Evolutionary conservation across 92 coral and sea anemone species (phyloP).

Genomic region (Siderastrea radians): DNA sequence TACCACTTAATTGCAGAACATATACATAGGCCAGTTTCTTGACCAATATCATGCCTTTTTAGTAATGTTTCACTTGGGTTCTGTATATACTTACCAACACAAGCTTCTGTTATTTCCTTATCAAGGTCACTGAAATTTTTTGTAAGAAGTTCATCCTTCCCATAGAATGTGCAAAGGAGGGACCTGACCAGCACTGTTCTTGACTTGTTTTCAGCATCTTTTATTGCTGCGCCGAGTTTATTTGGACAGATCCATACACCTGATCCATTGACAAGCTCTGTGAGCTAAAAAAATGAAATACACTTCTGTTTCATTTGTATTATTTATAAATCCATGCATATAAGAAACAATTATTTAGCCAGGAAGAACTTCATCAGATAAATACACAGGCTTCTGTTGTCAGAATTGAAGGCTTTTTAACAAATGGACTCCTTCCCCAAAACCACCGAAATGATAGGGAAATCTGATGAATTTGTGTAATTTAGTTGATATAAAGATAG

Average conservation of each 20-base stretch:
- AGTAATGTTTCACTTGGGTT: not conserved
- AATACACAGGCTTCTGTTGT: too few relatives aligned
- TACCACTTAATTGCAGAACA: not conserved
- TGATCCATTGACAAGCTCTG: slow-evolving; percentile 52
- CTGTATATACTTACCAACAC: slow-evolving; percentile 31
- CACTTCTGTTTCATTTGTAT: not conserved
- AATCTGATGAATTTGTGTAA: too few relatives aligned
- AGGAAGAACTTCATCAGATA: too few relatives aligned
- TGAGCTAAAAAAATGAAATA: slow-evolving; percentile 15
- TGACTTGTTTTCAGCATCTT: slow-evolving; percentile 57
- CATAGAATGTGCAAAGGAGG: slow-evolving; percentile 32
- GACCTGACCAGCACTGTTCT: slow-evolving; percentile 59
- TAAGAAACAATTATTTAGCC: too few relatives aligned
- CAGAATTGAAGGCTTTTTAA: too few relatives aligned
- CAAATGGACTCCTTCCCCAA: too few relatives aligned
- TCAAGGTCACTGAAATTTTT: slow-evolving; percentile 44
- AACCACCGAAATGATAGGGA: too few relatives aligned
- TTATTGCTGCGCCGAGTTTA: slow-evolving; percentile 54
- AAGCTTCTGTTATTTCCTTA: slow-evolving; percentile 34
- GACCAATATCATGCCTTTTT: not conserved
- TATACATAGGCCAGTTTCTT: too few relatives aligned
- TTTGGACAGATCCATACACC: slow-evolving; percentile 54
- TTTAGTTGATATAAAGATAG: too few relatives aligned
- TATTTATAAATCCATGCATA: too few relatives aligned
- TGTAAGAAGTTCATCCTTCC: slow-evolving; percentile 33